Evolutionary conservation across 2,888 invertebrate genomes (phyloP).

Genomic region (Cheilosia grossa): DNA sequence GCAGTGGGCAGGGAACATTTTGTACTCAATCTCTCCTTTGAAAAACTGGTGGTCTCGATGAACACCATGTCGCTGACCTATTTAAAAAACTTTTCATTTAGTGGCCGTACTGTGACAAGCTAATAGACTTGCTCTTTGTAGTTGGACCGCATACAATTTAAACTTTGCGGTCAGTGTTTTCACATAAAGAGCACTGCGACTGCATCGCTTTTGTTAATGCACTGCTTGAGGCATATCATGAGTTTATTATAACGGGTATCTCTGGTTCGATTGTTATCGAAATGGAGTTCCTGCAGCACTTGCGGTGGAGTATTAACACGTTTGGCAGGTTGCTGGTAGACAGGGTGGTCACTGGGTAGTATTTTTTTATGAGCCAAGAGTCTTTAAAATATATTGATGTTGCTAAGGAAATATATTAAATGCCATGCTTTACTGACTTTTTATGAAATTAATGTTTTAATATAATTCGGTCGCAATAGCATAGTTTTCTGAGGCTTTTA

Average conservation of each 20-base stretch:
- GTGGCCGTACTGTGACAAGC: neutral
- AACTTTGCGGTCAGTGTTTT: conserved; percentile 41
- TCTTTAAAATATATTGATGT: no score
- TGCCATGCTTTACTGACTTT: no score
- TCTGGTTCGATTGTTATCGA: neutral
- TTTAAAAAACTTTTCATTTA: neutral
- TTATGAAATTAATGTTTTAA: no score
- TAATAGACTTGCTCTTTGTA: conserved; percentile 28
- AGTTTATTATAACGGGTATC: conserved; percentile 2
- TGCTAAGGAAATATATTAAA: no score
- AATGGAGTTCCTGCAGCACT: no score
- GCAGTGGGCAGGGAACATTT: conserved; percentile 3
- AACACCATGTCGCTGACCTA: conserved; percentile 3
- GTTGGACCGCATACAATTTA: conserved; percentile 39
- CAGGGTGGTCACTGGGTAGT: no score
- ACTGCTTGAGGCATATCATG: conserved; percentile 6
- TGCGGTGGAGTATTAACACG: no score
- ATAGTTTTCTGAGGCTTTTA: no score
- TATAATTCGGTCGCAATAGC: no score
- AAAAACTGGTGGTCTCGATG: neutral
- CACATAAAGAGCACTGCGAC: conserved; percentile 3
- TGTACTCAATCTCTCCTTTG: neutral
- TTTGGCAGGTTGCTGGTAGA: no score
- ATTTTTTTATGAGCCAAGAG: no score
- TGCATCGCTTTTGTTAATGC: conserved; percentile 31